Conservation (phyloP, 2,888 invertebrate genomes). For the Athalia rosae region DNA sequence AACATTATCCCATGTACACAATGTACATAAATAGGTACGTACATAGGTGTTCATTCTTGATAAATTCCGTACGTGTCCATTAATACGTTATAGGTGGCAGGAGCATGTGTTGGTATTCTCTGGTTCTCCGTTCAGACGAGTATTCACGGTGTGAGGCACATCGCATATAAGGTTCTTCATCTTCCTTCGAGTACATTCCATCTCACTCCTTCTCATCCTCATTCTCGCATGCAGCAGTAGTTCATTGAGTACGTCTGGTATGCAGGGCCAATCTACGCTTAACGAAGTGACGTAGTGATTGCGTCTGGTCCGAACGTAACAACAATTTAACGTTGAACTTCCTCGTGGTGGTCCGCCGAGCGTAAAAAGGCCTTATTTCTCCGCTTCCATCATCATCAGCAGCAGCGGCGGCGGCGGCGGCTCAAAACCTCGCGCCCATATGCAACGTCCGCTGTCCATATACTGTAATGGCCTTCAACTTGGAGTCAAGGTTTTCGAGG, state of each 20-base stretch:
- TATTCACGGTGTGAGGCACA: neutral
- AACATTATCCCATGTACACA: neutral
- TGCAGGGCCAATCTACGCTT: slow-evolving; percentile 61
- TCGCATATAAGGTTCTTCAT: slow-evolving; percentile 8
- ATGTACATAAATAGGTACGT: neutral
- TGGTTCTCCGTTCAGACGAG: slow-evolving; percentile 28
- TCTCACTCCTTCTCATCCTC: slow-evolving; percentile 22
- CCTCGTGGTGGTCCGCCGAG: slow-evolving; percentile 4
- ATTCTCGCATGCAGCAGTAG: slow-evolving; percentile 49
- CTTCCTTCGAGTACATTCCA: slow-evolving; percentile 37
- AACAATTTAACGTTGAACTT: neutral
- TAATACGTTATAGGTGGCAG: slow-evolving; percentile 50
- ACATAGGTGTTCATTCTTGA: slow-evolving; percentile 8
- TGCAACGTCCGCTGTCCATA: neutral
- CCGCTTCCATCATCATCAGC: neutral
- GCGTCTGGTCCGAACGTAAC: slow-evolving; percentile 47
- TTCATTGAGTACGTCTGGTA: slow-evolving; percentile 70
- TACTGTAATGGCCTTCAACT: slow-evolving; percentile 61
- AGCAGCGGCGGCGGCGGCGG: neutral
- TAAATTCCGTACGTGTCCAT: slow-evolving; percentile 54
- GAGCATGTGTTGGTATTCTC: slow-evolving; percentile 41
- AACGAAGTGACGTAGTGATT: slow-evolving; percentile 41
- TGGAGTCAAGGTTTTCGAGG: slow-evolving; percentile 60
- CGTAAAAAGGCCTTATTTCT: slow-evolving; percentile 36
- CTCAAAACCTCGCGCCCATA: neutral